Base-by-base conservation (phyloP, 2,888 invertebrate genomes). In the Alviniconcha strummeri region DNA sequence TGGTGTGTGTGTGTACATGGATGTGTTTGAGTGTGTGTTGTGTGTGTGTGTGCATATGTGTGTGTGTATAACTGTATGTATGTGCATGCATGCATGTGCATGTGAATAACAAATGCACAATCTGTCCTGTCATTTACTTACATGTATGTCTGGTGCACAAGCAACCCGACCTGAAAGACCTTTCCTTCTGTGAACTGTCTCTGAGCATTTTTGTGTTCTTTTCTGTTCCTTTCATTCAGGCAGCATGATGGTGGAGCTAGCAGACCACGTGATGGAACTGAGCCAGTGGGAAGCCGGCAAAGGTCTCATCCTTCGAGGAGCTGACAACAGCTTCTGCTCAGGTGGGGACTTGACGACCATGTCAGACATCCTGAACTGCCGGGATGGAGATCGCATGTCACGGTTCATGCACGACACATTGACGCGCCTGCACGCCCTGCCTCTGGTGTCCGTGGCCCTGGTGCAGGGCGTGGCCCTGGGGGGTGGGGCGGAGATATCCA, bases 231-330 rank as follows among this genome's bases (percentile, higher is more conserved):
- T 9, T 52, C 81, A 89, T 91, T 11, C 86, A 95, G 95, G 95
- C 8, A 92, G 90, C 77, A 95, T 95, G 95, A 95, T 95, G 94
- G 92, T 93, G 11, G 94, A 95, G 71, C 89, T 95, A n/a, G 90
- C 91, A 60, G 92, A 94, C 69, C 91, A 92, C 56, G 91, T 95
- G 0, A 84, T 86, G 7, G 90, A 92, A n/a, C 89, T 95, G 57
- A 94, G 95, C 88, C 85, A 89, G 0, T 95, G 95, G 95, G 83
- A 89, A 5, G 82, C 85, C 1, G 94, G 89, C 92, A 94, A 94
- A 91, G 95, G 94, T 8, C 85, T 95, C 11, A 90, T 95, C 17
- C 82, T 95, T 6, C 90, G 92, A 84, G 95, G 95, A 0, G 90
- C 91, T 2, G 94, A 92, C 5, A 91, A 92, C 11, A 93, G 92